These are phyloP conservation scores for Sycophila sp. DNA, from an alignment of 1,140 invertebrate species.

Conservation along the genomic window DNA sequence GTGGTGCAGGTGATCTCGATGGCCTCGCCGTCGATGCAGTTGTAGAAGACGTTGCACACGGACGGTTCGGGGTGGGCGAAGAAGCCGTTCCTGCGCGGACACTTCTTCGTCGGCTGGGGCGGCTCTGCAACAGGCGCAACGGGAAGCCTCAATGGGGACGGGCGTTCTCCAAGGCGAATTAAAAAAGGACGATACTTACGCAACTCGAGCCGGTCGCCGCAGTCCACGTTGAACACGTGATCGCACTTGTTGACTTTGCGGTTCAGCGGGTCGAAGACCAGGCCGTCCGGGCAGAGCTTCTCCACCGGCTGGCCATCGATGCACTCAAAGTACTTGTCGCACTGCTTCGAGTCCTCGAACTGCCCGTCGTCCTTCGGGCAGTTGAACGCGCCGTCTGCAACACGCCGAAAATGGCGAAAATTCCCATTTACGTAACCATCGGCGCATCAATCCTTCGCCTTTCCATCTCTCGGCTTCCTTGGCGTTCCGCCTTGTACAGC, in stretches of 20 bases:
- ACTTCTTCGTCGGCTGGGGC: conserved; percentile 76
- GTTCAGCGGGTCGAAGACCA: conserved; percentile 86
- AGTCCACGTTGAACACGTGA: conserved; percentile 90
- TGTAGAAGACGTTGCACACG: conserved; percentile 87
- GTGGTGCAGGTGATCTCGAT: conserved; percentile 84
- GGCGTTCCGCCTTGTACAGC: conserved; percentile 4
- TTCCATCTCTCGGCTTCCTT: conserved; percentile 19
- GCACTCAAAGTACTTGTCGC: conserved; percentile 88
- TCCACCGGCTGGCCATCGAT: conserved; percentile 75
- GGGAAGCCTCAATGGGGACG: no score
- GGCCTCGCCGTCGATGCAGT: conserved; percentile 86
- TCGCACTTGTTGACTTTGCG: conserved; percentile 89
- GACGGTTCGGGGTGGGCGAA: conserved; percentile 85
- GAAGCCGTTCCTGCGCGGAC: conserved; percentile 87
- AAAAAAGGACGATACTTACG: conserved; percentile 72
- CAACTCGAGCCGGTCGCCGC: conserved; percentile 83
- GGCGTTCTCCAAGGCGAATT: background rate
- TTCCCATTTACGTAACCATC: background rate
- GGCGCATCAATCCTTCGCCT: conserved; percentile 32
- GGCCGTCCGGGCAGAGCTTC: conserved; percentile 85
- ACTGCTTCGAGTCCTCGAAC: conserved; percentile 81
- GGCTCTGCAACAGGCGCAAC: conserved; percentile 74
- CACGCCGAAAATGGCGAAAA: background rate
- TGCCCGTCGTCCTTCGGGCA: conserved; percentile 81
- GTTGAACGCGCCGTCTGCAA: conserved; percentile 74